Conservation (phyloP, 1,140 invertebrate species). For the Adoxophyes honmai region DNA sequence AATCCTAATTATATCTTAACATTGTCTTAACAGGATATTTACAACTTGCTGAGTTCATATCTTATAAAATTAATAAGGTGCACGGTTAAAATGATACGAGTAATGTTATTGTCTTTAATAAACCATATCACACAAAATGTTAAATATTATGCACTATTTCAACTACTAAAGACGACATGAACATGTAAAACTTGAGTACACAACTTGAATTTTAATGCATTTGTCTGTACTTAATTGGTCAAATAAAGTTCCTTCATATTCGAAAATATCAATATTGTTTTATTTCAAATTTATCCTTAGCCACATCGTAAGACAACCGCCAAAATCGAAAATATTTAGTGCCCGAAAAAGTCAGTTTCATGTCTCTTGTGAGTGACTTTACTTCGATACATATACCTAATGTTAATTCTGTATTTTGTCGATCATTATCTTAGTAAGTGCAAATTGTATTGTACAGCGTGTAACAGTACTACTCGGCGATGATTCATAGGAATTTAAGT, state of each 20-base stretch:
- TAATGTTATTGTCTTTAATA: slow-evolving; percentile 9
- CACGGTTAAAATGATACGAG: slow-evolving; percentile 51
- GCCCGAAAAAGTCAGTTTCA: too few species aligned
- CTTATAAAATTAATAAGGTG: slow-evolving; percentile 46
- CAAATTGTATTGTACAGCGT: too few species aligned
- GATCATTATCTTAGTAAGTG: too few species aligned
- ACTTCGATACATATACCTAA: too few species aligned
- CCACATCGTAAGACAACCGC: too few species aligned
- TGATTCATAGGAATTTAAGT: too few species aligned
- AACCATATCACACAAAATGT: slow-evolving; percentile 11
- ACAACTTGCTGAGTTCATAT: slow-evolving; percentile 47
- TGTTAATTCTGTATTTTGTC: too few species aligned
- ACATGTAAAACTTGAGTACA: slow-evolving; percentile 33
- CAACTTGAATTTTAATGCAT: slow-evolving; percentile 40
- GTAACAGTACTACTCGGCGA: too few species aligned
- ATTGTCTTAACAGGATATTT: slow-evolving; percentile 52
- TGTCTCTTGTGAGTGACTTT: too few species aligned
- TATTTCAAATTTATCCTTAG: background rate
- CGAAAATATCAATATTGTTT: slow-evolving; percentile 20
- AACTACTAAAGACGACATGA: slow-evolving; percentile 36
- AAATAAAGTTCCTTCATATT: slow-evolving; percentile 74
- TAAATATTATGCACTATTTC: slow-evolving; percentile 45
- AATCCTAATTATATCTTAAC: slow-evolving; percentile 31
- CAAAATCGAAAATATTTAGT: too few species aligned
- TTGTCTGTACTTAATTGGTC: slow-evolving; percentile 66